Conservation (phyloP, 2,797 vertebrate genomes). For the Babyrousa celebensis region DNA sequence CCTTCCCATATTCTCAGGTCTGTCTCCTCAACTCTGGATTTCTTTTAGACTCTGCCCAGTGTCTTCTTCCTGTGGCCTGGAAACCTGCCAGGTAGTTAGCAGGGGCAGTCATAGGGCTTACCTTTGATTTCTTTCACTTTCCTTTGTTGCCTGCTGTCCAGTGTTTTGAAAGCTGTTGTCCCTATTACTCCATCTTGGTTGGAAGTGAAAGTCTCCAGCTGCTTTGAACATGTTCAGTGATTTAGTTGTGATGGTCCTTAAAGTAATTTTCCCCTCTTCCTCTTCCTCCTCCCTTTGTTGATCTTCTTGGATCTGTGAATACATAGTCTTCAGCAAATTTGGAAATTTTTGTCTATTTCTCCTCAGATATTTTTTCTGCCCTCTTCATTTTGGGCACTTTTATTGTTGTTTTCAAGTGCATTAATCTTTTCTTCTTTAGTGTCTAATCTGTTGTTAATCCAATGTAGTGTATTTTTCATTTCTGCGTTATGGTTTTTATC, state of each 20-base stretch:
- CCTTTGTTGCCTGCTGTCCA: neutral
- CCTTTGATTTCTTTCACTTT: neutral
- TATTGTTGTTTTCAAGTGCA: neutral
- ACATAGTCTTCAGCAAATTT: neutral
- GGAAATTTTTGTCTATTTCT: neutral
- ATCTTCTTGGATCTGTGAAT: conserved; percentile 28
- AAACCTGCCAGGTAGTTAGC: neutral
- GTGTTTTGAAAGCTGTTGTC: neutral
- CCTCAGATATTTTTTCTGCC: conserved; percentile 20
- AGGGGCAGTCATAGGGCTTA: neutral
- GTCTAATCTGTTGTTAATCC: neutral
- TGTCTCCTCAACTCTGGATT: neutral
- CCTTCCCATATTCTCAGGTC: neutral
- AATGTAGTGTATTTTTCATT: neutral
- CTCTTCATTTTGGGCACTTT: neutral
- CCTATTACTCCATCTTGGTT: neutral
- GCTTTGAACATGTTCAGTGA: neutral
- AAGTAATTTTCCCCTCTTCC: neutral
- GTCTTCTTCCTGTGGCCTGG: neutral
- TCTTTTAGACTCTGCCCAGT: neutral
- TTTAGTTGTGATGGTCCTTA: neutral
- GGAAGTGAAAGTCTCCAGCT: neutral
- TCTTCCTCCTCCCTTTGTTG: neutral
- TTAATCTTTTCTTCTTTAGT: neutral
- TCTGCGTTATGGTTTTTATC: neutral